Conservation (phyloP, 53 echinoderm and acorn worm genomes). For the Temnopleurus reevesii region DNA sequence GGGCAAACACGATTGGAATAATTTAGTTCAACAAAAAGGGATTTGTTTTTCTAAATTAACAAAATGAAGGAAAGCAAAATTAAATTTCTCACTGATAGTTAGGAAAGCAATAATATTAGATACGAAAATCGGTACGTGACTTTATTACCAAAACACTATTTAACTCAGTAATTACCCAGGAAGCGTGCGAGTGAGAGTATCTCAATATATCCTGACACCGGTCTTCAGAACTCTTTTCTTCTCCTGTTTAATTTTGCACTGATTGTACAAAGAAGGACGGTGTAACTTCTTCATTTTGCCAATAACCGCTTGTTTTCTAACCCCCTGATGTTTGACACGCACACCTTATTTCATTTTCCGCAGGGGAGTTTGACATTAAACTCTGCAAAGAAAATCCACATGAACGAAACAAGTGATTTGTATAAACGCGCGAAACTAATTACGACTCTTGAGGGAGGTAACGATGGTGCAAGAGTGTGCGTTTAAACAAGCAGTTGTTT, state of each 20-base stretch:
- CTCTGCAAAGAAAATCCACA: not conserved
- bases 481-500: too few relatives aligned
- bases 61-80: not conserved
- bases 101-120: not conserved
- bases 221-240: not conserved
- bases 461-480: not conserved
- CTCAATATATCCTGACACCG: not conserved
- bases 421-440: not conserved
- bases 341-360: not conserved
- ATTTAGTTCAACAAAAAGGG: too few relatives aligned
- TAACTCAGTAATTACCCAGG: constrained; percentile 9
- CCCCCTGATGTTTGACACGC: not conserved
- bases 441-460: not conserved
- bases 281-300: constrained; percentile 7
- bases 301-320: not conserved
- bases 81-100: not conserved
- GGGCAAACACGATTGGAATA: too few relatives aligned
- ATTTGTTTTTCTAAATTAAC: too few relatives aligned
- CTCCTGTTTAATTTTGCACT: not conserved
- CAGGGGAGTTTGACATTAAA: not conserved
- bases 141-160: constrained; percentile 16
- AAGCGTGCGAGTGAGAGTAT: not conserved
- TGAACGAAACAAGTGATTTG: not conserved
- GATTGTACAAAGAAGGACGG: not conserved
- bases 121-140: constrained; percentile 13